Percentiles rank a stretch among this genome's conserved stretches.
phyloP scores from a whole-genome alignment of 1,140 invertebrate species.

The Drosophila trapezifrons region DNA sequence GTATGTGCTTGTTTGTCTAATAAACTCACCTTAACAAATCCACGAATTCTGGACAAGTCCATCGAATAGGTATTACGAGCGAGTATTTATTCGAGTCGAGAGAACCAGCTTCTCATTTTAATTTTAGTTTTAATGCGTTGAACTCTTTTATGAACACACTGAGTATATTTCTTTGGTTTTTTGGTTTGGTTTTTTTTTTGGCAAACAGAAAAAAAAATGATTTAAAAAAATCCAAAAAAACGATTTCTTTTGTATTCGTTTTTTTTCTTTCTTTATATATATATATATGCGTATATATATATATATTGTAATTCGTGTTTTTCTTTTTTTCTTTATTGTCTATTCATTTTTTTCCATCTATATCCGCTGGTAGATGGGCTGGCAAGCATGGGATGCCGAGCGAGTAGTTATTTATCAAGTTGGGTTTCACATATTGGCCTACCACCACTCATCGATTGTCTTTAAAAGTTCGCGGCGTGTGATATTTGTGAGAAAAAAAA shows the following conservation, averaged over 20 bases:
- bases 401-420: slow-evolving; percentile 50
- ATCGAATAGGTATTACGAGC: slow-evolving; percentile 2
- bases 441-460: slow-evolving; percentile 19
- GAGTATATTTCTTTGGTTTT: slow-evolving; percentile 49
- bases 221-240: slow-evolving; percentile 68
- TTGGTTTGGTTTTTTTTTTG: slow-evolving; percentile 12
- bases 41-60: slow-evolving; percentile 12
- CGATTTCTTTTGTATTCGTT: slow-evolving; percentile 23
- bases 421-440: slow-evolving; percentile 38
- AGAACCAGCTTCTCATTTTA: not conserved
- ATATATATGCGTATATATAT: slow-evolving; percentile 16
- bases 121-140: slow-evolving; percentile 20
- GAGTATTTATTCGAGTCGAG: not conserved
- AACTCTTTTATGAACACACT: slow-evolving; percentile 66
- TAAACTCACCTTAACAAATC: slow-evolving; percentile 19
- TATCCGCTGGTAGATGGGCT: slow-evolving; percentile 17
- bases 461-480: slow-evolving; percentile 27
- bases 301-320: slow-evolving; percentile 9
- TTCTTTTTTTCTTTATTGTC: slow-evolving; percentile 27
- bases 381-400: slow-evolving; percentile 53
- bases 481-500: not conserved
- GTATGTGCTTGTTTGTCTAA: slow-evolving; percentile 4
- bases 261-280: slow-evolving; percentile 7
- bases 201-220: slow-evolving; percentile 69
- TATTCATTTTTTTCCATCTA: slow-evolving; percentile 26